Base-by-base conservation (phyloP, 2,113 vertebrate genomes). In the Zapus hudsonius region DNA sequence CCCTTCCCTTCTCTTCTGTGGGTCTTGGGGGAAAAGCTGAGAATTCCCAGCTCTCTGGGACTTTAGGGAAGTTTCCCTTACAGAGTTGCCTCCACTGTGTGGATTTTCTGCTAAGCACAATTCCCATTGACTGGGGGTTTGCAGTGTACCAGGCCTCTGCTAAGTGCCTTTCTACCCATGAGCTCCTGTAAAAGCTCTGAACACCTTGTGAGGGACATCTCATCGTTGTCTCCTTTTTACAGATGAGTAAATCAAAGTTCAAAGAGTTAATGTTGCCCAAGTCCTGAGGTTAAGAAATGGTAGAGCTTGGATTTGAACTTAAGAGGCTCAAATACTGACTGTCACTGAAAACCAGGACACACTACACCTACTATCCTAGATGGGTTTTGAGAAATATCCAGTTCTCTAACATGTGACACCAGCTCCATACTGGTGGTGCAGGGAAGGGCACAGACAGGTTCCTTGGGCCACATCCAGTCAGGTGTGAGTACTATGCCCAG, bases 11-110 rank as follows among this genome's bases (percentile, higher is more conserved):
- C n/a, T 79, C 33, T 61, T 90, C 70, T 84, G 40, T 89, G 33
- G 52, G 16, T 64, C 38, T 52, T 27, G 72, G 94, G 94, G 52
- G 66, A 87, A 66, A 36, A 64, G 27, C 76, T 89, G 83, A 97
- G 81, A 91, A 91, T 89, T 96, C 59, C 94, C 40, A 72, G 8
- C 57, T 73, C 33, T 75, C 42, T 13, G 52, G 84, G 75, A 8
- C 38, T 91, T 82, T 84, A 80, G 84, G 84, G 87, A 84, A 66
- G 31, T 91, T 89, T 94, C 73, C n/a, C 42, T 94, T 82, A 12
- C 36, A 76, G 36, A 92, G 10, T 5, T 17, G 10, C 42, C 78
- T 88, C 6, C 70, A 57, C 57, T 75, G 67, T 7, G 23, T 7
- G 64, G 70, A 80, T 81, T 75, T 84, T 64, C n/a, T 1, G 23